A percentile compares a stretch with the other conserved stretches of the same genome.
phyloP scores from a whole-genome alignment of 2,888 invertebrate species.

The Anoplius nigerrimus region DNA sequence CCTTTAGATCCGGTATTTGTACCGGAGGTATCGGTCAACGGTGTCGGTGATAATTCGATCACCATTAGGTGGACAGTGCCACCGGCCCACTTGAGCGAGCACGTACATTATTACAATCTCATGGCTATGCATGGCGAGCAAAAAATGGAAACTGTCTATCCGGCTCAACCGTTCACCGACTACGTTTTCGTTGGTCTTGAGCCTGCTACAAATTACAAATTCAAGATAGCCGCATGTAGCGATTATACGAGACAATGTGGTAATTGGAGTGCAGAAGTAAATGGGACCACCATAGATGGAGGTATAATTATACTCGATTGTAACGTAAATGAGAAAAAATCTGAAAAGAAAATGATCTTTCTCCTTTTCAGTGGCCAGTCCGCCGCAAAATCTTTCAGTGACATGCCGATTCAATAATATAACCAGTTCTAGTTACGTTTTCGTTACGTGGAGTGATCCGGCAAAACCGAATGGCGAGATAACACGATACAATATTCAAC shows the following conservation, averaged over 20 bases:
- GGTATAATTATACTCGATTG: conserved; percentile 55
- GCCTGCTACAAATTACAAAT: conserved; percentile 87
- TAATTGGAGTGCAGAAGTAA: conserved; percentile 85
- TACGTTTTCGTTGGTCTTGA: conserved; percentile 87
- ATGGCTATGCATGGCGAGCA: conserved; percentile 77
- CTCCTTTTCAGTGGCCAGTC: conserved; percentile 78
- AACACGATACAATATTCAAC: conserved; percentile 83
- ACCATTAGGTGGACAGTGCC: conserved; percentile 89
- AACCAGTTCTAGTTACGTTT: conserved; percentile 79
- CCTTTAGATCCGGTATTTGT: conserved; percentile 84
- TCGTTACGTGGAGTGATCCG: conserved; percentile 85
- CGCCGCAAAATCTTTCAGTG: conserved; percentile 82
- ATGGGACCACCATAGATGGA: conserved; percentile 90
- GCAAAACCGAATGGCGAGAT: conserved; percentile 86
- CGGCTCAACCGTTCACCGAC: conserved; percentile 81
- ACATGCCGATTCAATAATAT: conserved; percentile 82
- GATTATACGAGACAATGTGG: conserved; percentile 86
- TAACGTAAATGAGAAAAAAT: conserved; percentile 13
- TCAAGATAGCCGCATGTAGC: conserved; percentile 88
- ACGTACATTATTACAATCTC: conserved; percentile 86
- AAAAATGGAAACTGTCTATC: conserved; percentile 79
- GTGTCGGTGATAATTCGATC: conserved; percentile 82
- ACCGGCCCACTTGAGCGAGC: conserved; percentile 80
- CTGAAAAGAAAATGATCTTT: too few species aligned
- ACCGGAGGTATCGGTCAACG: conserved; percentile 87